These are phyloP conservation scores for zebrafish (Danio rerio) DNA, from an alignment of 2,113 vertebrate genomes.

Conservation along the genomic window DNA sequence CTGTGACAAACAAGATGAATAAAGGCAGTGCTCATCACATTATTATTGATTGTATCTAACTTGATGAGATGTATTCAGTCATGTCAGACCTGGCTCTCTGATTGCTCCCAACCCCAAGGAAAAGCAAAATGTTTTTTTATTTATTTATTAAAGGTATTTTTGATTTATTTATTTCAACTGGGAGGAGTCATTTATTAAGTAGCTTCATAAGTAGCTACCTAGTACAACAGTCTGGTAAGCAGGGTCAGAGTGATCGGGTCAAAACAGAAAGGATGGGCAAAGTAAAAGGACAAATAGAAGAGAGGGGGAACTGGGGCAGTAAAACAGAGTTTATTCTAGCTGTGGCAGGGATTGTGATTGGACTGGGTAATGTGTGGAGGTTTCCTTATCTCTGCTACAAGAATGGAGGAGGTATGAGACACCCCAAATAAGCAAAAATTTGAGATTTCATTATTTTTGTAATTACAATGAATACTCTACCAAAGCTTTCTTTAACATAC, in stretches of 20 bases:
- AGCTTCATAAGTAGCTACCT: background rate
- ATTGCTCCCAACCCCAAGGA: too few species aligned
- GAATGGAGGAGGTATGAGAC: conserved; percentile 76
- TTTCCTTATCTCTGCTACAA: conserved; percentile 77
- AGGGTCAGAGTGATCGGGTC: background rate
- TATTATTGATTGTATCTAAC: too few species aligned
- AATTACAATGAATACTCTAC: background rate
- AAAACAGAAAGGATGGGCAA: background rate
- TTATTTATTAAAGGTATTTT: too few species aligned
- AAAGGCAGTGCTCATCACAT: too few species aligned
- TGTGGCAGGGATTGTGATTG: conserved; percentile 74
- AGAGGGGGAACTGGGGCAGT: conserved; percentile 75
- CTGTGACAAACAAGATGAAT: too few species aligned
- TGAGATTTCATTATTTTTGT: background rate
- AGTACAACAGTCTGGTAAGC: background rate
- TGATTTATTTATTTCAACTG: too few species aligned
- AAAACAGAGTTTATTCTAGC: conserved; percentile 75
- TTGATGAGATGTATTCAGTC: too few species aligned
- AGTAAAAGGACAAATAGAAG: conserved; percentile 48
- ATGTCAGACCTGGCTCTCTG: too few species aligned
- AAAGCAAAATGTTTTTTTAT: too few species aligned
- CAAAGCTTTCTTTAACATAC: background rate
- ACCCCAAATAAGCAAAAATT: background rate
- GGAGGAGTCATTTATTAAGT: too few species aligned
- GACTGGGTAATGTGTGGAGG: conserved; percentile 61